Evolutionary conservation across 2,797 vertebrate species (phyloP).

Genomic region (Echeneis naucrates): DNA sequence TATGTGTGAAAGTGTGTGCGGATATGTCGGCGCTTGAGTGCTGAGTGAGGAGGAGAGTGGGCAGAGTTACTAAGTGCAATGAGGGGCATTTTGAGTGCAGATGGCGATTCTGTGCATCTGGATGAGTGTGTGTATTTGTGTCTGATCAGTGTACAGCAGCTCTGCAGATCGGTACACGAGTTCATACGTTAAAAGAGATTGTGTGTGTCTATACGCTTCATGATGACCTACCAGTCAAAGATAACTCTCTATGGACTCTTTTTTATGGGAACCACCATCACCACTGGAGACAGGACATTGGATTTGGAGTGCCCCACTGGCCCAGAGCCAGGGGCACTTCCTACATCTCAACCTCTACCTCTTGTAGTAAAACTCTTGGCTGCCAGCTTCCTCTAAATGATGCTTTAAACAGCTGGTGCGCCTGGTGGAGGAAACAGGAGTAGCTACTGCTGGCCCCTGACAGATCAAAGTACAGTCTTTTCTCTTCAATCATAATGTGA

Average conservation of each 20-base stretch:
- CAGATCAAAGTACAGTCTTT: conserved; percentile 55
- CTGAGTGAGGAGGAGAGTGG: conserved; percentile 58
- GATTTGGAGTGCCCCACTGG: conserved; percentile 67
- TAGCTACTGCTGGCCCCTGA: conserved; percentile 52
- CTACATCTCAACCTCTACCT: conserved; percentile 56
- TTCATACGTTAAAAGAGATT: conserved; percentile 26
- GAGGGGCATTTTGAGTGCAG: conserved; percentile 17
- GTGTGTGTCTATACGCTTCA: conserved; percentile 33
- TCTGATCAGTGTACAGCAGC: not conserved
- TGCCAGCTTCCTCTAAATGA: conserved; percentile 72
- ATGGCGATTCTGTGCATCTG: conserved; percentile 13
- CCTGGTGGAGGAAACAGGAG: conserved; percentile 60
- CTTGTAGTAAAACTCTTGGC: conserved; percentile 58
- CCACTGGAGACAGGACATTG: conserved; percentile 76
- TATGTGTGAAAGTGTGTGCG: conserved; percentile 77
- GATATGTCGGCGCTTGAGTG: conserved; percentile 71
- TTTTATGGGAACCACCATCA: too few species aligned
- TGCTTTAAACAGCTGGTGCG: conserved; percentile 76
- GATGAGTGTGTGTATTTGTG: not conserved
- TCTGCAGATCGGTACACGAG: not conserved
- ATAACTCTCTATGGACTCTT: conserved; percentile 51
- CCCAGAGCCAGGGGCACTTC: conserved; percentile 59
- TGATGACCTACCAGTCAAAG: conserved; percentile 43
- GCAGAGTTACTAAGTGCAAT: conserved; percentile 42
- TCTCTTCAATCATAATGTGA: conserved; percentile 55